Conservation (phyloP, 64 coral and sea anemone species). For the Exaiptasia diaphana region DNA sequence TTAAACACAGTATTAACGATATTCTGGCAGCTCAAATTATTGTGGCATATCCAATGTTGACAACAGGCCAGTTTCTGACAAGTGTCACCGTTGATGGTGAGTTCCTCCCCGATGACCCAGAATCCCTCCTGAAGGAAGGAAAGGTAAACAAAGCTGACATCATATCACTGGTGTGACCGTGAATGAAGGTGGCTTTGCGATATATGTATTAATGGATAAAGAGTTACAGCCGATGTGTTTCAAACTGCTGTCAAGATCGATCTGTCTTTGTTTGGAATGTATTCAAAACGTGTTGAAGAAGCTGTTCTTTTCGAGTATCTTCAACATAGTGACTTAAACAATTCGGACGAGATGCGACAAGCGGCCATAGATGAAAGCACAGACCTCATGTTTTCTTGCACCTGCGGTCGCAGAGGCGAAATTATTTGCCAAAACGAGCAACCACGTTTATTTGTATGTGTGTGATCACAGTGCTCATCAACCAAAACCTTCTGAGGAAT, state of each 20-base stretch:
- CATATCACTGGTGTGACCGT: constrained; percentile 2
- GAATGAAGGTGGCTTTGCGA: background rate
- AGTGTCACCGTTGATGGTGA: constrained; percentile 18
- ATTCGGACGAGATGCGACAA: background rate
- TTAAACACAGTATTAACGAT: background rate
- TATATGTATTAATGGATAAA: background rate
- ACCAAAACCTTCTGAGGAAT: background rate
- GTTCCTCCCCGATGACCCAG: constrained; percentile 18
- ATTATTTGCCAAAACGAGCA: background rate
- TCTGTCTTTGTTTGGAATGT: background rate
- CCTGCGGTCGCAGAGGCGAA: too few species aligned
- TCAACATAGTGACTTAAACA: background rate
- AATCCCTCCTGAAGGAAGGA: background rate
- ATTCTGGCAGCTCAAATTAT: background rate
- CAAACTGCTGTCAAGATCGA: background rate
- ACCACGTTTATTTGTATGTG: background rate
- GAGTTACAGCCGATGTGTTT: background rate
- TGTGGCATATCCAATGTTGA: background rate
- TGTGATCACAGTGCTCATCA: background rate
- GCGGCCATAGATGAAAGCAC: background rate
- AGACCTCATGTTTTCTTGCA: background rate
- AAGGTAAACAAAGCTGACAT: background rate
- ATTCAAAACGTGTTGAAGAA: background rate
- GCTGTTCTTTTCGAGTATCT: background rate
- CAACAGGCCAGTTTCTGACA: background rate